Conservation (phyloP, 2,888 invertebrate genomes). For the Euzophera pinguis region DNA sequence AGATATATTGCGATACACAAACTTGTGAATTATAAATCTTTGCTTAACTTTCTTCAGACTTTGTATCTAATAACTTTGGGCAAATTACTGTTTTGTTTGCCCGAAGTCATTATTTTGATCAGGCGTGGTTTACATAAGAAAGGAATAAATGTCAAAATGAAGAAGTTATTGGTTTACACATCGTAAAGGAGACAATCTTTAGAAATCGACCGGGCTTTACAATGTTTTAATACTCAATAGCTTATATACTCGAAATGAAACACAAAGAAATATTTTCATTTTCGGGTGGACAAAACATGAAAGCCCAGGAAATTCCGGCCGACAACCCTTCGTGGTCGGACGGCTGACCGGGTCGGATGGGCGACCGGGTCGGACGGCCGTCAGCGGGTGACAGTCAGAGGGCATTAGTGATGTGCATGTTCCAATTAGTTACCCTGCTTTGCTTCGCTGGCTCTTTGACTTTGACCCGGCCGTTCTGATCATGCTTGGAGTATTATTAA, state of each 20-base stretch:
- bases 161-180: not conserved
- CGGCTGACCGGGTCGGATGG: not conserved
- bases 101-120: conserved; percentile 9
- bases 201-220: no score
- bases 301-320: not conserved
- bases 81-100: conserved; percentile 10
- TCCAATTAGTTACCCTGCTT: not conserved
- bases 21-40: conserved; percentile 14
- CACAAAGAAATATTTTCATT: not conserved
- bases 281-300: not conserved
- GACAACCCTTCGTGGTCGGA: not conserved
- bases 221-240: no score
- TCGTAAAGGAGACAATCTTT: not conserved
- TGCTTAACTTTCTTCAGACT: conserved; percentile 6
- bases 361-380: not conserved
- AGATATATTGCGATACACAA: conserved; percentile 1
- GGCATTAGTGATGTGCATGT: conserved; percentile 13
- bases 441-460: not conserved
- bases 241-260: not conserved
- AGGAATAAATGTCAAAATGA: not conserved
- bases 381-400: conserved; percentile 8
- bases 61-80: conserved; percentile 10
- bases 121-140: conserved; percentile 4
- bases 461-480: not conserved
- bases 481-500: no score